Evolutionary conservation across 2,797 vertebrate species (phyloP).

Genomic region (Protosalanx chinensis): DNA sequence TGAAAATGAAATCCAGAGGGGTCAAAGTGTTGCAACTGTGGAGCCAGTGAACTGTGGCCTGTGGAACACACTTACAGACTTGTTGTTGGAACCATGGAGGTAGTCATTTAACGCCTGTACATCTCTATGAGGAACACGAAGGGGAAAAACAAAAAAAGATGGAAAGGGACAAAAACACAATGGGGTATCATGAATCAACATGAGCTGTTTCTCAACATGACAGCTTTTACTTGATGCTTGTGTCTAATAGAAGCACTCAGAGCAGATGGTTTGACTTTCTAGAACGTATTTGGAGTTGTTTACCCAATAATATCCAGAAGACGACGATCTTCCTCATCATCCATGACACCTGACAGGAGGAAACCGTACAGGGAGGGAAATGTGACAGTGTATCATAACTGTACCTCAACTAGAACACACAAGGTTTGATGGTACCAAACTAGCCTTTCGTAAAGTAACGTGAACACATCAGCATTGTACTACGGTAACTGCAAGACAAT

Average conservation of each 20-base stretch:
- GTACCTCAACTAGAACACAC: neutral
- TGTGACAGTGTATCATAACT: too few species aligned
- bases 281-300: slow-evolving; percentile 39
- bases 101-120: slow-evolving; percentile 96
- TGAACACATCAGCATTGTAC: neutral
- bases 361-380: slow-evolving; percentile 5
- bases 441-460: neutral
- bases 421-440: neutral
- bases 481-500: slow-evolving; percentile 16
- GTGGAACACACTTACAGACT: slow-evolving; percentile 84
- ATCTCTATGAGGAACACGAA: slow-evolving; percentile 78
- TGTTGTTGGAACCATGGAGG: slow-evolving; percentile 93
- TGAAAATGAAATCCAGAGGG: too few species aligned
- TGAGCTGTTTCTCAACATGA: neutral
- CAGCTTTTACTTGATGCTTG: neutral
- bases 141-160: neutral
- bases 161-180: neutral
- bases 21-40: neutral
- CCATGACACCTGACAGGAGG: slow-evolving; percentile 90
- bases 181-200: neutral
- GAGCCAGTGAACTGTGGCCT: neutral
- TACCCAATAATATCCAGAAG: slow-evolving; percentile 99
- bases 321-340: slow-evolving; percentile 99
- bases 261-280: neutral
- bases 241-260: neutral